Conservation (phyloP, 2,113 vertebrate genomes). For the Mobula hypostoma region DNA sequence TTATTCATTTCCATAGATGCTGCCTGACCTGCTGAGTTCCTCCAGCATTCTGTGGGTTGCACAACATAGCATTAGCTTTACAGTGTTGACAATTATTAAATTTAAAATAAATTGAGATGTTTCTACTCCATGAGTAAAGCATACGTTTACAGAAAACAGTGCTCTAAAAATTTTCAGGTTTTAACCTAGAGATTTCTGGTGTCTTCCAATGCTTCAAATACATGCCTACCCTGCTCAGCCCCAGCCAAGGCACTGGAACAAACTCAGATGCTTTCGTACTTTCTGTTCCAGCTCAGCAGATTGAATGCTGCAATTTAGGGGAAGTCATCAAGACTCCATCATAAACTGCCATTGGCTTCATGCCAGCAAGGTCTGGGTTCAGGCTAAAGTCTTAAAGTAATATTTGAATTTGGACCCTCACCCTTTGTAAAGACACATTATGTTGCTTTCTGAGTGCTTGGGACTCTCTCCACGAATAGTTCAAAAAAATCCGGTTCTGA, state of each 20-base stretch:
- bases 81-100: neutral
- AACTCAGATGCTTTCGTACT: neutral
- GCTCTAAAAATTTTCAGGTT: no score
- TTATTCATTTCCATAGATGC: no score
- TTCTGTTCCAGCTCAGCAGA: no score
- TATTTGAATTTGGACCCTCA: neutral
- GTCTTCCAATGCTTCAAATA: neutral
- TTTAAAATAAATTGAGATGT: neutral
- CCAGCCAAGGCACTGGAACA: neutral
- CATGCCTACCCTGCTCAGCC: neutral
- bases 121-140: neutral
- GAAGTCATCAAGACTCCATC: neutral
- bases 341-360: neutral
- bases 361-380: neutral
- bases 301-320: no score
- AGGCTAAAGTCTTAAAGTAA: neutral
- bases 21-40: no score
- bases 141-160: neutral
- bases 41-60: no score
- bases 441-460: neutral
- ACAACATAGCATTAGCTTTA: neutral
- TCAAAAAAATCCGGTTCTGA: neutral
- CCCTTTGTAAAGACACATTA: neutral
- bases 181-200: no score
- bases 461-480: neutral